Evolutionary conservation across 2,888 invertebrate species (phyloP), one percentile per base, ranked within the genome.

Genomic region (Tridacna crocea): DNA sequence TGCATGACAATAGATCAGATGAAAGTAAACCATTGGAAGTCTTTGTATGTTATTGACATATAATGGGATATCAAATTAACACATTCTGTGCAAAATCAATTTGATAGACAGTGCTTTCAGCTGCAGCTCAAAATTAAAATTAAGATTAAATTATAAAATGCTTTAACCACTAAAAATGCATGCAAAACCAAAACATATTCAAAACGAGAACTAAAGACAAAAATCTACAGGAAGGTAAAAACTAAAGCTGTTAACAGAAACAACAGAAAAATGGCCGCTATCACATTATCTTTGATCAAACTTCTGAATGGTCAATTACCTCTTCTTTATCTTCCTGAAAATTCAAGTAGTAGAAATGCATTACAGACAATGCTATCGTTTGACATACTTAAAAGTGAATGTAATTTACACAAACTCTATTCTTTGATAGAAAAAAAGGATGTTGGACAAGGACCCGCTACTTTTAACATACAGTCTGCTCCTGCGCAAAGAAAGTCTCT

Each of bases 271-370:
- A 77, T 84, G 84, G 77, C 84, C 89, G 80, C 82, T 80, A 82
- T 83, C 80, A 80, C 74, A 61, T 79, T 2, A 36, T 36, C 36
- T 36, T 36, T 36, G 84, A 79, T 78, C 75, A 51, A 11, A 46
- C 46, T 4, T 70, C 70, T 47, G 75, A 77, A 48, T 75, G 81
- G 77, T 78, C 83, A 88, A 87, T 90, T 88, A 91, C 91, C 91
- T 91, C 91, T 73, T 91, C 91, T 83, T 87, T 87, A 61, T 88
- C 88, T 74, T 90, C 90, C 89, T 91, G 89, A 19, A 88, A 86
- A 75, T 47, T 19, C 51, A 46, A 22, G 19, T 19, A 77, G 48
- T 3, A 55, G 11, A 19, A 55, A 55, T 11, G 3, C 63, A 63
- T 63, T 63, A 15, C 24, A 2, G 2, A 36, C 2, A 36, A 2